Evolutionary conservation across 2,888 invertebrate species (phyloP), one percentile per base, ranked within the genome.

Genomic region (Drosophila leonis): DNA sequence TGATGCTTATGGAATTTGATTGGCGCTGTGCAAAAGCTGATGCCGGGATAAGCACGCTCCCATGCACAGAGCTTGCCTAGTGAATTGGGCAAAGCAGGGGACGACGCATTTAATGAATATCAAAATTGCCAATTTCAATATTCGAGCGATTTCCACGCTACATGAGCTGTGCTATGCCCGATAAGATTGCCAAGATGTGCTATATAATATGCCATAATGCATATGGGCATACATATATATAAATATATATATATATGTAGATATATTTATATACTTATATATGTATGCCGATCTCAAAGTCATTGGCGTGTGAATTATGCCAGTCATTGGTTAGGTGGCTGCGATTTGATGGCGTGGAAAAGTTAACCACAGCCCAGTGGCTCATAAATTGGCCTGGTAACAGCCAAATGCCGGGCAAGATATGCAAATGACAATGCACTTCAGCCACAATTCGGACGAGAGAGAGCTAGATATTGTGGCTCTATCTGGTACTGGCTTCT

Each of bases 261-360:
- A 8, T 15, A 44, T 67, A 42, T 15, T 15, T 8, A 15, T 29
- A 27, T n/a, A 46, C 15, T 0, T 44, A 44, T 3, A 4, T 24
- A 24, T 51, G 51, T 68, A 68, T 71, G 80, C 77, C 78, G 82
- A 84, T 87, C 78, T 76, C 75, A 82, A 78, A 84, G 83, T 69
- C 88, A 84, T 88, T 83, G 80, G 88, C 77, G 88, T 73, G 88
- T 88, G 72, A 88, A 86, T 81, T 84, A 88, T 88, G 88, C 74
- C 69, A 83, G 83, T 88, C 83, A 84, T 80, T 73, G 78, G 78
- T 73, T 78, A 59, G 86, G 72, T 80, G 69, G 72, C 74, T 78
- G 68, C 72, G 85, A 78, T 80, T 88, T 83, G 83, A 84, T 84
- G 85, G 78, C 73, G 83, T 83, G 83, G 85, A 84, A 83, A 87